Base-by-base conservation (phyloP, 2,113 vertebrate species). In the Baryphthengus martii region DNA sequence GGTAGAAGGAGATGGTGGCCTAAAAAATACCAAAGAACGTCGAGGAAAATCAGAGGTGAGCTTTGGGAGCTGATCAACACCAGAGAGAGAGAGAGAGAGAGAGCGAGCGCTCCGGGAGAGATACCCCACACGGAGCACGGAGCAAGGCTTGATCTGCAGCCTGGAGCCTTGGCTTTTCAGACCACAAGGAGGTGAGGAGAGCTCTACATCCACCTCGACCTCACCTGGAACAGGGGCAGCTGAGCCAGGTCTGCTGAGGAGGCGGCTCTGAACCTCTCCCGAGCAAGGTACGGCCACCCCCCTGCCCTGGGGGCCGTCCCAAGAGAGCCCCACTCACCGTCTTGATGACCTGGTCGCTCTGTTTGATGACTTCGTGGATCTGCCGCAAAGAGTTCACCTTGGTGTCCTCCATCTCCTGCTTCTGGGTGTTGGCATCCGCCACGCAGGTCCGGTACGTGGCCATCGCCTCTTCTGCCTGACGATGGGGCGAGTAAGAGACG, bases 1-100 rank as follows among this genome's bases (percentile, higher is more conserved):
- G 99, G 95, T 99, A 99, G 97, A 99, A 99, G 82, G 99, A 99
- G 97, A 99, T 99, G 19, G 99, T 99, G n/a, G 98, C 99, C 99
- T 99, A 83, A 5, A 55, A 85, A n/a, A n/a, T n/a, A n/a, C n/a
- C n/a, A n/a, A n/a, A 28, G 0, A 33, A 23, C 0, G 1, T 1
- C 9, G 37, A 40, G 18, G 0, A 31, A n/a, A 21, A 15, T 5
- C 8, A 1, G 19, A 3, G 0, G 2, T 6, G 67, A 49, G 82
- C 10, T 28, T 2, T 6, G 77, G 1, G 40, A 56, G 84, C n/a
- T 3, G 40, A 5, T 3, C 0, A 1, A 1, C 2, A 1, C 1
- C 26, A 31, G 6, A 6, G 40, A 29, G 55, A 65, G 56, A 17
- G 65, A 23, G 9, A 7, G 11, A 42, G 39, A 24, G 56, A 17